Evolutionary conservation across 2,797 vertebrate genomes (phyloP).

Genomic region (Astyanax mexicanus): DNA sequence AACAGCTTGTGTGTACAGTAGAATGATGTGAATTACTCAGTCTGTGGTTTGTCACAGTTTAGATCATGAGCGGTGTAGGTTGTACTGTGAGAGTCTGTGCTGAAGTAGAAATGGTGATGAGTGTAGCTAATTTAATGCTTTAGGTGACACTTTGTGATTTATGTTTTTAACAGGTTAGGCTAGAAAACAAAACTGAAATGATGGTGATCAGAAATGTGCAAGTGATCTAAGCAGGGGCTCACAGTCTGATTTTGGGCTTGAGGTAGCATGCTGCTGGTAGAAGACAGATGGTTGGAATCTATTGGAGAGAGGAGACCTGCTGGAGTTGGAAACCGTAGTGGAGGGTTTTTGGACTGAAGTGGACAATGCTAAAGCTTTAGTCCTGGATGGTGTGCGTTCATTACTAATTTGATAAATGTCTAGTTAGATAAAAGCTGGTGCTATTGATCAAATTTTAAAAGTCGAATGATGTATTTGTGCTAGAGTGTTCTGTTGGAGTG

Average conservation of each 20-base stretch:
- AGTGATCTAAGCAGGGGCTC: constrained; percentile 16
- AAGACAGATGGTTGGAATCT: constrained; percentile 59
- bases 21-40: no score
- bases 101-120: no score
- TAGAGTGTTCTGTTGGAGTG: neutral
- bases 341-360: constrained; percentile 33
- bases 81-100: no score
- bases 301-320: constrained; percentile 49
- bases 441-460: neutral
- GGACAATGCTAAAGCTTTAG: neutral
- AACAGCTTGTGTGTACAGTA: no score
- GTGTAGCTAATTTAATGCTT: no score
- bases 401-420: neutral
- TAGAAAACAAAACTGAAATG: neutral
- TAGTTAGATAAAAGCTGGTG: neutral
- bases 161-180: no score
- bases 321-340: constrained; percentile 33
- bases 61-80: no score
- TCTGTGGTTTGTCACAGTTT: no score
- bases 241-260: constrained; percentile 24
- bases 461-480: neutral
- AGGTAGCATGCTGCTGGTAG: constrained; percentile 36
- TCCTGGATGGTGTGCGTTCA: neutral
- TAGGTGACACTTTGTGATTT: no score
- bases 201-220: neutral